These are phyloP conservation scores for Lycocerus yunnanus DNA, from an alignment of 2,888 invertebrate species.

Conservation along the genomic window DNA sequence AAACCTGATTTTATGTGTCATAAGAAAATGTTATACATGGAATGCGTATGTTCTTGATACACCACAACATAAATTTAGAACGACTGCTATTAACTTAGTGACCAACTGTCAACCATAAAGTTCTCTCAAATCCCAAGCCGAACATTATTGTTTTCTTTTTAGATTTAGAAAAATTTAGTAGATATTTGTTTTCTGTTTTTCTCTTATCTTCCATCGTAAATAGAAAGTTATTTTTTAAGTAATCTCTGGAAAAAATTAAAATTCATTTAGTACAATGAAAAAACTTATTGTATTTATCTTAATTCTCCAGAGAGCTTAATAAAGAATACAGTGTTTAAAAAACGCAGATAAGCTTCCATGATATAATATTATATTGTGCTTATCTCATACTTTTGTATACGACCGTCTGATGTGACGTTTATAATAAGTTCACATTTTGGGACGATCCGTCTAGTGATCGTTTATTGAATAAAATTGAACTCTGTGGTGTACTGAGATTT, in stretches of 20 bases:
- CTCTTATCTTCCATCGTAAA: background rate
- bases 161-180: slow-evolving; percentile 17
- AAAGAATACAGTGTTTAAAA: background rate
- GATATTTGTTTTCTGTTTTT: background rate
- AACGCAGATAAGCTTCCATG: background rate
- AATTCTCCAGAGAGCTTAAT: background rate
- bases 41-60: slow-evolving; percentile 18
- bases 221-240: background rate
- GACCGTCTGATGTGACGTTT: background rate
- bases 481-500: background rate
- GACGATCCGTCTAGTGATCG: background rate
- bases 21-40: slow-evolving; percentile 17
- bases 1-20: slow-evolving; percentile 6
- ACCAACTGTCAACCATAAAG: slow-evolving; percentile 34
- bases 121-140: slow-evolving; percentile 33
- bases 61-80: slow-evolving; percentile 25
- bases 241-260: background rate
- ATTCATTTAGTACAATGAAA: background rate
- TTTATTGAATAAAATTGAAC: too few relatives aligned
- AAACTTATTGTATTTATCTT: background rate
- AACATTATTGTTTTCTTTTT: slow-evolving; percentile 33
- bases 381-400: background rate
- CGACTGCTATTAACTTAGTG: slow-evolving; percentile 29
- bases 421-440: background rate
- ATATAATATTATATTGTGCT: background rate